Evolutionary conservation across 2,888 invertebrate genomes (phyloP).

Genomic region (Enchytraeus crypticus): DNA sequence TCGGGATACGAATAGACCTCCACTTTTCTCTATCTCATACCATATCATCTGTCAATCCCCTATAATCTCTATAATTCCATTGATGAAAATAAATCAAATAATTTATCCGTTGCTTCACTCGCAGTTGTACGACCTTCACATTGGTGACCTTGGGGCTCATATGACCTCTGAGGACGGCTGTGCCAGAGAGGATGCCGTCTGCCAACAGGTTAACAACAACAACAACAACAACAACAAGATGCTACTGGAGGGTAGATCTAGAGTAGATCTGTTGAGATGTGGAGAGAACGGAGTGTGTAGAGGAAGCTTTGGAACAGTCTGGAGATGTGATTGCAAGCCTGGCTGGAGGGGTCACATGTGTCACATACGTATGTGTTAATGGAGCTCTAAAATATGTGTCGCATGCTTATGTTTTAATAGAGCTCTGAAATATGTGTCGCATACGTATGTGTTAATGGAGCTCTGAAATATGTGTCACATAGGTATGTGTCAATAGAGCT

Average conservation of each 20-base stretch:
- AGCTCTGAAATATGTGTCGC: conserved; percentile 43
- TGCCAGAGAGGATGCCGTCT: conserved; percentile 82
- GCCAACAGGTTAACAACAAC: too few species aligned
- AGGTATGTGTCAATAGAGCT: conserved; percentile 25
- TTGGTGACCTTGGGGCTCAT: conserved; percentile 75
- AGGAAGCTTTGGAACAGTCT: background rate
- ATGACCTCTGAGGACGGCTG: conserved; percentile 59
- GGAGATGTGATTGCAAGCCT: conserved; percentile 81
- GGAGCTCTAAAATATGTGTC: conserved; percentile 41
- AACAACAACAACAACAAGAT: too few species aligned
- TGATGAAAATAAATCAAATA: background rate
- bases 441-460: conserved; percentile 27
- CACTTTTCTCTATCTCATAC: too few species aligned
- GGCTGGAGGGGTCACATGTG: conserved; percentile 73
- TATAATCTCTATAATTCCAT: too few species aligned
- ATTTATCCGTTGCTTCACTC: background rate
- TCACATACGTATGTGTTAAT: conserved; percentile 33
- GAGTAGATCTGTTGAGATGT: conserved; percentile 40
- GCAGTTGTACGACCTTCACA: conserved; percentile 73
- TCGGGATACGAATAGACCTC: too few species aligned
- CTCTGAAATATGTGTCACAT: conserved; percentile 44
- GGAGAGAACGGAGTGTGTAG: background rate
- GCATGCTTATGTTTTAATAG: conserved; percentile 31
- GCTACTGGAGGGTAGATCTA: conserved; percentile 62
- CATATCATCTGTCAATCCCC: too few species aligned